phyloP scores from a whole-genome alignment of 2,113 vertebrate species.

The Corythornis madagascariensis region DNA sequence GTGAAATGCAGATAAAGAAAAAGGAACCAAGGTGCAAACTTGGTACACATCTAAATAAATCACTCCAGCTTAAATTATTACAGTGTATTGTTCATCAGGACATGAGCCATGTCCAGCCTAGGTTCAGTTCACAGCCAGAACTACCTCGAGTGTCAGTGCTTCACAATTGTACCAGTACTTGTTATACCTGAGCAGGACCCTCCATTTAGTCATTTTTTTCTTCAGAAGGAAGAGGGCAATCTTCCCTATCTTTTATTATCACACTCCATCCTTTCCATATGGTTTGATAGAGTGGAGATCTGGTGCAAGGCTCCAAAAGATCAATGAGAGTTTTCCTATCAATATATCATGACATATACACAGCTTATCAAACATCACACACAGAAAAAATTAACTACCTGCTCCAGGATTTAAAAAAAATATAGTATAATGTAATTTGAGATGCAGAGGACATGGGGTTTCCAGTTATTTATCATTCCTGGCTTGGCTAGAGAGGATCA shows the following conservation, averaged over 20 bases:
- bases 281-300: fast-evolving
- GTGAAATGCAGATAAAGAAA: not conserved
- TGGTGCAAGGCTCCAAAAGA: not conserved
- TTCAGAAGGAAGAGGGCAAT: not conserved
- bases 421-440: not conserved
- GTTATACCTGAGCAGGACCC: not conserved
- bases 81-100: fast-evolving
- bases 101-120: not conserved
- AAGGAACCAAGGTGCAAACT: not conserved
- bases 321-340: not conserved
- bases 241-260: not conserved
- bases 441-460: not conserved
- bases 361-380: not conserved
- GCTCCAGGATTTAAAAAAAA: not conserved
- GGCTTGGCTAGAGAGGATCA: not conserved
- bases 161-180: not conserved
- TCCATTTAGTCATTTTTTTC: not conserved
- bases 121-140: not conserved
- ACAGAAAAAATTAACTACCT: not conserved
- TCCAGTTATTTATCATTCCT: not conserved
- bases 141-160: not conserved
- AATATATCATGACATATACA: not conserved
- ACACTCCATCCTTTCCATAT: not conserved
- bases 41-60: not conserved
- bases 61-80: not conserved